Evolutionary conservation across 1,140 invertebrate genomes (phyloP), one percentile per base, ranked within the genome.

Genomic region (Dufourea novaeangliae): DNA sequence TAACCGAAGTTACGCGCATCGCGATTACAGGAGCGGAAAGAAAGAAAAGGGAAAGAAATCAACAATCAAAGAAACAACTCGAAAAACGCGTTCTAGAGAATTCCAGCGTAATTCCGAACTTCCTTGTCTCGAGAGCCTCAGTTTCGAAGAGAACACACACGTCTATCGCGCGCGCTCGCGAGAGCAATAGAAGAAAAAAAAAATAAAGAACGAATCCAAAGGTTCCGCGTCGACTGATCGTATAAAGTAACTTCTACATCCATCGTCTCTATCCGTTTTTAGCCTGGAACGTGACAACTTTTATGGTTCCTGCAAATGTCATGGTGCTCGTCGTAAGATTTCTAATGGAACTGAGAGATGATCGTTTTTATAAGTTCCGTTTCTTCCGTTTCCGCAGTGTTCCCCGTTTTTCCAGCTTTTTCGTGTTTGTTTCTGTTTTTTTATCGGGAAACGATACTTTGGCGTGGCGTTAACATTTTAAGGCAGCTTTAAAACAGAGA

Each of bases 301-400:
- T 44, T 17, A 77, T 71, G 75, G 75, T 77, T 77, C 75, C 75
- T 71, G 75, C 67, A 77, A 71, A 70, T 44, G 68, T 77, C 68
- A 77, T 77, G 75, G 75, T 77, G 75, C 75, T 77, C 75, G 54
- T 70, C 32, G 67, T 77, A 77, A 71, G 67, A 77, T 77, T 71
- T 71, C 69, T 71, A 66, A 25, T 10, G 27, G 27, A 77, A 77
- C 75, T 62, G 74, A 77, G 12, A 37, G 8, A 5, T 7, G n/a
- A 29, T 57, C 54, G 54, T 27, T 56, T 57, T 57, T 46, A 7
- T 61, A 46, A 41, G 37, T 70, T 77, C n/a, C 20, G 44, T 63
- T 61, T 70, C 39, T 63, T 71, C 57, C 75, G 46, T 54, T 77
- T 63, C n/a, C 25, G 44, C 44, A 39, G 34, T 20, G 25, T n/a